A percentile compares a stretch with the other conserved stretches of the same genome.
These are phyloP conservation scores for Erethizon dorsatum DNA, from an alignment of 2,797 vertebrate genomes.

Conservation along the genomic window DNA sequence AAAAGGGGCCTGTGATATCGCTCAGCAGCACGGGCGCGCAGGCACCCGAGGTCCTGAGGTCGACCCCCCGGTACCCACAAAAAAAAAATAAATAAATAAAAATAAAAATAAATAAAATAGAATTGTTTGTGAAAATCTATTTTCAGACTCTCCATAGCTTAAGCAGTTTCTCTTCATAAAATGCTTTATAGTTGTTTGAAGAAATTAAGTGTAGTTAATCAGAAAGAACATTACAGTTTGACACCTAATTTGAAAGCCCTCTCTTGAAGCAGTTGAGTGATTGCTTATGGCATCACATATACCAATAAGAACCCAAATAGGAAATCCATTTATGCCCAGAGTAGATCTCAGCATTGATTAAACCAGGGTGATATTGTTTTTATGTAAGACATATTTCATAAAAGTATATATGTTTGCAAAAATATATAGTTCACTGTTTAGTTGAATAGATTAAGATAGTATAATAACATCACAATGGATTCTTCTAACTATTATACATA, in stretches of 20 bases:
- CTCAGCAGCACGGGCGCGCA: too few relatives aligned
- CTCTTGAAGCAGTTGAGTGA: constrained; percentile 58
- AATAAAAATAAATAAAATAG: constrained; percentile 71
- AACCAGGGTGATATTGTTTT: not conserved
- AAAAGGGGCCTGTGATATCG: too few relatives aligned
- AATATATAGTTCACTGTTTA: not conserved
- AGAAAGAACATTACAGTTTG: constrained; percentile 66
- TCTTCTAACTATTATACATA: constrained; percentile 12
- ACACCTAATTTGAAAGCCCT: constrained; percentile 80
- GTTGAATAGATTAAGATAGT: not conserved
- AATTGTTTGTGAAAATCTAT: constrained; percentile 69
- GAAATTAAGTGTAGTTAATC: constrained; percentile 73
- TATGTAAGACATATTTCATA: constrained; percentile 53
- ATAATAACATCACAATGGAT: not conserved
- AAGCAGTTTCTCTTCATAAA: constrained; percentile 76
- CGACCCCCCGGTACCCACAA: too few relatives aligned
- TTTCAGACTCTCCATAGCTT: constrained; percentile 52
- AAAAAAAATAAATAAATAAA: too few relatives aligned
- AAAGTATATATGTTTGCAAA: constrained; percentile 43
- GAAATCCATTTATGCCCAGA: constrained; percentile 73
- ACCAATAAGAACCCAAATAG: constrained; percentile 39
- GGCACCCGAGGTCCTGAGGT: too few relatives aligned
- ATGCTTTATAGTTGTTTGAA: constrained; percentile 72
- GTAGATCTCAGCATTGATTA: constrained; percentile 60
- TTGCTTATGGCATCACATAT: constrained; percentile 66